A percentile compares a stretch with the other conserved stretches of the same genome.
Evolutionary conservation across 2,113 vertebrate species (phyloP).

Genomic region (Microtus ochrogaster): DNA sequence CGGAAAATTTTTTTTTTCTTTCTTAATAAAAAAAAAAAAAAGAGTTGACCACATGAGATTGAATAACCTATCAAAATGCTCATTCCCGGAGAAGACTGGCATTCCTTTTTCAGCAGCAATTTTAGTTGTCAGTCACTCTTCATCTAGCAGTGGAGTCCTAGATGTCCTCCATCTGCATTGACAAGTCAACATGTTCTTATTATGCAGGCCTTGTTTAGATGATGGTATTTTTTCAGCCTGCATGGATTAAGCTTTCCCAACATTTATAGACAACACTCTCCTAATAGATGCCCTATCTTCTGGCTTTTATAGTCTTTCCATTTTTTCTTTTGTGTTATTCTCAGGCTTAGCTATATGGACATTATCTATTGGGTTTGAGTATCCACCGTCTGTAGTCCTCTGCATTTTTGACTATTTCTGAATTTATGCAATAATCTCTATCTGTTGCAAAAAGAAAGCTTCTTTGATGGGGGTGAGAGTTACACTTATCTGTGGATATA

Average conservation of each 20-base stretch:
- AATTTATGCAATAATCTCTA: not conserved
- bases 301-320: not conserved
- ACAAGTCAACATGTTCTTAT: not conserved
- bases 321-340: not conserved
- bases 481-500: not conserved
- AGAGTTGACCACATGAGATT: not conserved
- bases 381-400: not conserved
- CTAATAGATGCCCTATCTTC: not conserved
- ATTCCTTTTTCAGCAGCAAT: not conserved
- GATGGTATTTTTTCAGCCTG: not conserved
- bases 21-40: no score
- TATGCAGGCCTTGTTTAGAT: not conserved
- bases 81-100: not conserved
- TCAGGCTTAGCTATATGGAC: not conserved
- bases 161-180: not conserved
- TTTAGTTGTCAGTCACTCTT: not conserved
- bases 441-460: not conserved
- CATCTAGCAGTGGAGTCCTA: not conserved
- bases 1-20: no score
- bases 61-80: not conserved
- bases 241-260: not conserved
- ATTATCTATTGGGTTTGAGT: not conserved
- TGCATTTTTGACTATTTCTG: not conserved
- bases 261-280: not conserved
- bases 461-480: no score